Percentiles rank a stretch among this genome's conserved stretches.
These are phyloP conservation scores for Hemichromis elongatus DNA, from an alignment of 2,113 vertebrate species.

Conservation along the genomic window DNA sequence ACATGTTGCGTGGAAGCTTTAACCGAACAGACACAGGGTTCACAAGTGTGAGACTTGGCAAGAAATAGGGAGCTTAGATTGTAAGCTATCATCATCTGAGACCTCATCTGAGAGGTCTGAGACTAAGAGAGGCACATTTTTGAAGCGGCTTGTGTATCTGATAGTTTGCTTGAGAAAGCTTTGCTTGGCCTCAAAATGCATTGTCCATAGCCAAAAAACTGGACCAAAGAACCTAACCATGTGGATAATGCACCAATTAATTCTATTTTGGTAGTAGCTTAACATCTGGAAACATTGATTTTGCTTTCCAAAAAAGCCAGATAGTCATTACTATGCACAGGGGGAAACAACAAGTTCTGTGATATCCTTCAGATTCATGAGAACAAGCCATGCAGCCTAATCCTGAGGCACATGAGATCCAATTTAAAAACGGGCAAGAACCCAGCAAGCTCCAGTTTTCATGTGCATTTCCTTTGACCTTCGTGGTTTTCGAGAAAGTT, in stretches of 20 bases:
- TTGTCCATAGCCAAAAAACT: not conserved
- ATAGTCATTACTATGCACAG: not conserved
- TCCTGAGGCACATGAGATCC: not conserved
- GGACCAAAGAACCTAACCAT: not conserved
- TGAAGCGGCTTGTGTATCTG: not conserved
- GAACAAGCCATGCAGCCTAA: not conserved
- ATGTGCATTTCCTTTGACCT: fast-evolving
- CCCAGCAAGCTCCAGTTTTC: not conserved
- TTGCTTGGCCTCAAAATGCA: fast-evolving
- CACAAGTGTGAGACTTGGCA: too few relatives aligned
- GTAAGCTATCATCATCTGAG: not conserved
- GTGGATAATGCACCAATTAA: not conserved
- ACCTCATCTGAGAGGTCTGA: not conserved
- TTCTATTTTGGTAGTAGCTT: not conserved
- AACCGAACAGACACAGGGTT: too few relatives aligned
- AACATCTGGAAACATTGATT: not conserved
- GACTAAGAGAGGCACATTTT: not conserved
- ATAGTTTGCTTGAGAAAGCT: not conserved
- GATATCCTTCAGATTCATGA: not conserved
- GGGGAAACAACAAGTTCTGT: not conserved
- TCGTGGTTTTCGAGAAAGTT: not conserved
- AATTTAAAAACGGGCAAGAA: not conserved
- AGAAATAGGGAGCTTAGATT: not conserved
- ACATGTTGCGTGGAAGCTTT: too few relatives aligned
- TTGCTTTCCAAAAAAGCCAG: not conserved